These are phyloP conservation scores for Pomatorhinus ruficollis DNA, from an alignment of 2,113 vertebrate genomes.

Conservation along the genomic window DNA sequence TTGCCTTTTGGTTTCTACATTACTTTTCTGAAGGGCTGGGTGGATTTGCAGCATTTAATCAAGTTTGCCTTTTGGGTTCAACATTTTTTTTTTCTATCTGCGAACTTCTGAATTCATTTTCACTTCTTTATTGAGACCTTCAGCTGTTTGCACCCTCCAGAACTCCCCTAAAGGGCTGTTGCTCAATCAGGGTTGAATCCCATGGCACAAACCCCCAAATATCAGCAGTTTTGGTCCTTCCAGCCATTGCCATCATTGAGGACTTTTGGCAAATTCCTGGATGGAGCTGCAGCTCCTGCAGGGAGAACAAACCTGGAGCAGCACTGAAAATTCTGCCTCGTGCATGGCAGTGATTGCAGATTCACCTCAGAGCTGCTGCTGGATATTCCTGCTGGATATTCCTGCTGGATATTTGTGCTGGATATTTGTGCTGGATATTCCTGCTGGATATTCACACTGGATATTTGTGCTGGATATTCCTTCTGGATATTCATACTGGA, in stretches of 20 bases:
- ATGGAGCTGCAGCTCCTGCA: not conserved
- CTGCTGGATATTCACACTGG: accelerated
- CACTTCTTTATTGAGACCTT: not conserved
- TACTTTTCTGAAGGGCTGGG: not conserved
- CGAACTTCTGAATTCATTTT: not conserved
- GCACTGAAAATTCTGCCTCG: not conserved
- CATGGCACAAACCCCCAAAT: not conserved
- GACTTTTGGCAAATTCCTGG: not conserved
- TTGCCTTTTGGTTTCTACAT: not conserved
- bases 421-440: not conserved
- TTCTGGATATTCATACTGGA: accelerated
- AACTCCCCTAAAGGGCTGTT: accelerated
- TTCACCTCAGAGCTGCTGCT: not conserved
- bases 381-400: not conserved
- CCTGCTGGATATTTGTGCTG: not conserved
- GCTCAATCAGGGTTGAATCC: not conserved
- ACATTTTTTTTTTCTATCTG: not conserved
- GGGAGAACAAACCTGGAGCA: too few species aligned
- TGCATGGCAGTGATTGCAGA: not conserved
- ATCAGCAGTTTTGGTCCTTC: not conserved
- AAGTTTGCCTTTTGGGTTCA: not conserved
- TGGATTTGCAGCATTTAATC: not conserved
- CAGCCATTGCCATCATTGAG: not conserved
- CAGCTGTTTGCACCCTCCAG: not conserved
- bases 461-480: not conserved